These are phyloP conservation scores for Piscicola geometra DNA, from an alignment of 2,888 invertebrate species.

Conservation along the genomic window DNA sequence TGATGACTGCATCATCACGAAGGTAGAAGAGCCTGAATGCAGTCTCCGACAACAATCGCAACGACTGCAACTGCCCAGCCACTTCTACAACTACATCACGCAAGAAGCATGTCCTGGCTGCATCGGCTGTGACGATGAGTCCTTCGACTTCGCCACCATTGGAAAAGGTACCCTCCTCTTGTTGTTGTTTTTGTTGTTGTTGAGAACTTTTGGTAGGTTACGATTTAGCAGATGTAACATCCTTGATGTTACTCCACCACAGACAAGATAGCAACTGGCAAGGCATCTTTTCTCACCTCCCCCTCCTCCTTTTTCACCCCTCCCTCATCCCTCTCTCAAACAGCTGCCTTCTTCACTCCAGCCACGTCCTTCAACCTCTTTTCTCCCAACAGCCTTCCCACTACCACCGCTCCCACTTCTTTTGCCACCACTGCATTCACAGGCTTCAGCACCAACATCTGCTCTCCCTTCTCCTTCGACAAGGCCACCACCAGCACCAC, in stretches of 20 bases:
- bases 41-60: conserved; percentile 50
- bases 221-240: too few species aligned
- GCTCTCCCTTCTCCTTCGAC: conserved; percentile 7
- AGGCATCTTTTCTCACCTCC: too few species aligned
- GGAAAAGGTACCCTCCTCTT: too few species aligned
- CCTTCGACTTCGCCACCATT: conserved; percentile 35
- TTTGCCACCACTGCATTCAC: background rate
- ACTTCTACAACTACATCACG: conserved; percentile 52
- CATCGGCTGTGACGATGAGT: conserved; percentile 50
- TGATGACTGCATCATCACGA: conserved; percentile 11
- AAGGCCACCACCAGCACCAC: background rate
- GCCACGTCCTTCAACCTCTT: background rate
- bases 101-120: conserved; percentile 52
- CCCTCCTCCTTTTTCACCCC: too few species aligned
- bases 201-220: too few species aligned
- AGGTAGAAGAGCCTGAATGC: conserved; percentile 45
- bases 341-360: background rate
- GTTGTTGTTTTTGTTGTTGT: too few species aligned
- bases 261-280: too few species aligned
- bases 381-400: background rate
- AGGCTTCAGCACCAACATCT: background rate
- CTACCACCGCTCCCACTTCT: background rate
- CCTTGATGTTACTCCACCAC: too few species aligned
- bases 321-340: background rate
- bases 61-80: conserved; percentile 49